Conservation (phyloP, 1,140 invertebrate species). For the Diachasmimorpha longicaudata region DNA sequence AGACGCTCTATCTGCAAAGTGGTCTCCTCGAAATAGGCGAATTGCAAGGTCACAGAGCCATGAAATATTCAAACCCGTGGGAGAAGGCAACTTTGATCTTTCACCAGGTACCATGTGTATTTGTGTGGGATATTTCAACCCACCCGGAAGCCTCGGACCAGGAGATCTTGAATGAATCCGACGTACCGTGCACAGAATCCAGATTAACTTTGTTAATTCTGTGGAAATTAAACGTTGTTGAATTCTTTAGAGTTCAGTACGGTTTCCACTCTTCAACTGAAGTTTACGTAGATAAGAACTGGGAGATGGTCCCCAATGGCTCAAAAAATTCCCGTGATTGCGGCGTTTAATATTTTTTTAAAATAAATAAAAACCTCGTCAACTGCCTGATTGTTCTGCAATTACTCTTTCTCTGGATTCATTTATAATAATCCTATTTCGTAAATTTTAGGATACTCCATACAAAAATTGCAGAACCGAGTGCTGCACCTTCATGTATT, state of each 20-base stretch:
- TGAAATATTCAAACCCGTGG: not conserved
- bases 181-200: not conserved
- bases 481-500: conserved; percentile 94
- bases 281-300: not conserved
- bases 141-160: not conserved
- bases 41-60: not conserved
- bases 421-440: too few species aligned
- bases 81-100: not conserved
- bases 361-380: too few species aligned
- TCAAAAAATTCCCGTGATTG: too few species aligned
- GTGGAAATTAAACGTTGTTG: not conserved
- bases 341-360: too few species aligned
- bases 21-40: conserved; percentile 4
- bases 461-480: conserved; percentile 90
- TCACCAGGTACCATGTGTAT: not conserved
- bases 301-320: not conserved
- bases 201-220: not conserved
- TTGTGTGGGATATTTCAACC: not conserved
- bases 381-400: too few species aligned
- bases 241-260: not conserved
- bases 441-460: conserved; percentile 75
- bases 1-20: not conserved
- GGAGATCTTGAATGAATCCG: not conserved
- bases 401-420: too few species aligned
- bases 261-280: not conserved